Evolutionary conservation across 2,888 invertebrate genomes (phyloP).

Genomic region (Euphydryas editha): DNA sequence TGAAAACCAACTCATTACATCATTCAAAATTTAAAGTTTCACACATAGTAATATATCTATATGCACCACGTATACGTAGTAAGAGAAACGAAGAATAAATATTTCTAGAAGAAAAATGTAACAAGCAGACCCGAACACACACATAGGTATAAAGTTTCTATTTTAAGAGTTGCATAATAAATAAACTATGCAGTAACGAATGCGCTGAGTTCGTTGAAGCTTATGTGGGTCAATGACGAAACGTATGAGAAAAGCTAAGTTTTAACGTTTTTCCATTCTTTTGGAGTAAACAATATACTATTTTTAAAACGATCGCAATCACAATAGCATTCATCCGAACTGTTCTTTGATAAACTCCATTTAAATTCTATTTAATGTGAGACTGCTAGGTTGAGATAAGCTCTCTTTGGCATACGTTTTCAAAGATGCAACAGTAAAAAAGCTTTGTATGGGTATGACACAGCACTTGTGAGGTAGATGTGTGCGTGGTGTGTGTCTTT

Average conservation of each 20-base stretch:
- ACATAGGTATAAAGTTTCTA: constrained; percentile 20
- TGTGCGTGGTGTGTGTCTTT: too few species aligned
- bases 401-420: too few species aligned
- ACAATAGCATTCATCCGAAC: background rate
- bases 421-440: too few species aligned
- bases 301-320: background rate
- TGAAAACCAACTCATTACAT: too few species aligned
- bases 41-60: background rate
- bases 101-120: background rate
- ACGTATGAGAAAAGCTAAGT: constrained; percentile 9
- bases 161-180: constrained; percentile 29
- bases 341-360: background rate
- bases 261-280: background rate
- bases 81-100: background rate
- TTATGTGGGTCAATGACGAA: constrained; percentile 38
- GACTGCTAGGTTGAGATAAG: too few species aligned
- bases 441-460: too few species aligned
- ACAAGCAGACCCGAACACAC: background rate
- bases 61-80: background rate
- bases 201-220: constrained; percentile 34
- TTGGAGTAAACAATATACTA: background rate
- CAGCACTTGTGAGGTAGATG: too few species aligned
- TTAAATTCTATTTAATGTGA: background rate
- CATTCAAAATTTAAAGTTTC: too few species aligned
- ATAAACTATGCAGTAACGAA: constrained; percentile 17